Evolutionary conservation across 2,888 invertebrate genomes (phyloP), one percentile per base, ranked within the genome.

Genomic region (Ceriagrion tenellum): DNA sequence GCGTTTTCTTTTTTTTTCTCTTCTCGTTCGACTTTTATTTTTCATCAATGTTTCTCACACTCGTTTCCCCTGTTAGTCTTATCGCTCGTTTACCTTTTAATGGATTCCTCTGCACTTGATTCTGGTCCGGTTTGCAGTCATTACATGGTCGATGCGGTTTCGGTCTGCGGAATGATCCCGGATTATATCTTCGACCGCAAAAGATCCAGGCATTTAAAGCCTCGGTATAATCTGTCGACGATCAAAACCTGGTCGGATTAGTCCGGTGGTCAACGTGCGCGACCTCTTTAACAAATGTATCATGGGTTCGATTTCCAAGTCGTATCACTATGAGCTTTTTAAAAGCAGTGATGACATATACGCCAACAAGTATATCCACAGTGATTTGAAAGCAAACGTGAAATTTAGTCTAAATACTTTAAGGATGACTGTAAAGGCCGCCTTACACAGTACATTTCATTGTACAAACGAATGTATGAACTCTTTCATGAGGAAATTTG

Each of bases 111-210:
- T 81, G 35, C 35, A 81, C 81, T 81, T 35, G 81, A 81, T 81
- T 81, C 13, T 35, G 35, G 35, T 35, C 35, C 35, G 12, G 30
- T 35, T 59, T 81, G 81, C 35, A 81, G 35, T 81, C 35, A 81
- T 81, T 81, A 35, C 20, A 59, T 18, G 35, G 81, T 81, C 74
- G 30, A 6, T 12, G 10, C n/a, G 74, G 74, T 81, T n/a, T 35
- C 30, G 10, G 35, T 2, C 13, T 13, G 35, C 35, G 13, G 35
- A 35, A 81, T 81, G 81, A 81, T 35, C 81, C 81, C 35, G 81
- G 81, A 81, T 81, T 81, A 81, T 81, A 26, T 81, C 30, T 81
- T 35, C 81, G 81, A 35, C 81, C 81, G 35, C 81, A 26, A 69
- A 20, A 35, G 81, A 35, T 35, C 81, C 23, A 12, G 30, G 8